Base-by-base conservation (phyloP, 35 echinoderm and acorn worm genomes). In the Eucidaris tribuloides region DNA sequence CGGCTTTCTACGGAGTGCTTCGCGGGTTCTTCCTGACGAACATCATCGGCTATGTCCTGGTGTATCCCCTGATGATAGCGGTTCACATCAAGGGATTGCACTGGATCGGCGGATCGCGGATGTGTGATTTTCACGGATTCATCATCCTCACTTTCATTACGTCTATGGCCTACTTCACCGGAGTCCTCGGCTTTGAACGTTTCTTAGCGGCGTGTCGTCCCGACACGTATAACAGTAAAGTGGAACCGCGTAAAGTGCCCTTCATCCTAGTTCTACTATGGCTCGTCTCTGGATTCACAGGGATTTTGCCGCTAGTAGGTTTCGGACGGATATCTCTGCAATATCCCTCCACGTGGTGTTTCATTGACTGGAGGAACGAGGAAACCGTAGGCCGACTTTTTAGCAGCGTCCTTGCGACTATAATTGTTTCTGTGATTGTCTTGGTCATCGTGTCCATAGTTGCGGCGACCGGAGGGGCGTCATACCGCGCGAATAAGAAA, bases 331-430 rank as follows among this genome's bases (percentile, higher is more conserved):
- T 93, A 44, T 54, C 59, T 11, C 38, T 89, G 33, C 86, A 90
- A 28, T 99, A 93, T 30, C 96, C 96, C 18, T 39, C 76, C 33
- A 99, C 96, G 22, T 99, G 96, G 96, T 99, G 96, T 71, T 99
- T 99, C 45, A 84, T 99, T 3, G 83, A 99, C 57, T 93, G 90
- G 96, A 54, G 90, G 14, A 80, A 92, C 40, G 82, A 92, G 42
- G 78, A 90, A 40, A 99, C 96, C 2, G 90, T 92, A 15, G 90
- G 87, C 14, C 86, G 85, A 58, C 60, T 99, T 18, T 99, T 89
- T 41, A 85, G 78, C 54, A 93, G 96, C 66, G 85, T 99, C 35
- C 57, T 93, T 20, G 96, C 86, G 3, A 83, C 96, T 23, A 79
- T 87, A 23, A 44, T 99, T 11, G 37, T 83, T 18, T 86, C 80